phyloP scores from a whole-genome alignment of 2,113 vertebrate species.

The Cochlearius cochlearius region DNA sequence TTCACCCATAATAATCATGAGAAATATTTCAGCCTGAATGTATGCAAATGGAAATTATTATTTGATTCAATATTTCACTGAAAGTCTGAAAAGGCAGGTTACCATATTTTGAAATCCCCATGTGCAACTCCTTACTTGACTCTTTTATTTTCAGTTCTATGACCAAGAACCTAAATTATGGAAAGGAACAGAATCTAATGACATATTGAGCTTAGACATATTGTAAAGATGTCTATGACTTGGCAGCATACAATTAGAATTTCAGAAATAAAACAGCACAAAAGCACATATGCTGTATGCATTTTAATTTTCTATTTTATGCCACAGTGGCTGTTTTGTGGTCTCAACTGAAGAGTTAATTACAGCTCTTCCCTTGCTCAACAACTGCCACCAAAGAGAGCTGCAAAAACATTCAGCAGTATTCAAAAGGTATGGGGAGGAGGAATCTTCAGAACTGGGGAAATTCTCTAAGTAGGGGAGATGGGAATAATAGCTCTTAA shows the following conservation, averaged over 20 bases:
- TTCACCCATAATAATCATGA: background rate
- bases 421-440: background rate
- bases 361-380: background rate
- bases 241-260: slow-evolving; percentile 9
- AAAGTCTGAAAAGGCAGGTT: background rate
- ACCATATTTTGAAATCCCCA: background rate
- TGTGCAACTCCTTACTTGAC: background rate
- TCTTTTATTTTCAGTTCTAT: background rate
- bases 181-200: background rate
- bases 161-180: background rate
- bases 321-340: background rate
- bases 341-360: slow-evolving; percentile 15
- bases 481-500: background rate
- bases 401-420: background rate
- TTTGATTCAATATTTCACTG: background rate
- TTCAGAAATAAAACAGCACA: slow-evolving; percentile 15
- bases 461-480: background rate
- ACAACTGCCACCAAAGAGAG: background rate
- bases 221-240: background rate
- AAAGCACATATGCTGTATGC: background rate
- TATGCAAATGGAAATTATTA: background rate
- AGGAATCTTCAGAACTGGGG: background rate
- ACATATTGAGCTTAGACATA: background rate
- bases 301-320: slow-evolving; percentile 32
- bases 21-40: background rate